Percentiles rank a stretch among this genome's conserved stretches.
Evolutionary conservation across 2,888 invertebrate genomes (phyloP).

Genomic region (Troides oblongomaculatus): DNA sequence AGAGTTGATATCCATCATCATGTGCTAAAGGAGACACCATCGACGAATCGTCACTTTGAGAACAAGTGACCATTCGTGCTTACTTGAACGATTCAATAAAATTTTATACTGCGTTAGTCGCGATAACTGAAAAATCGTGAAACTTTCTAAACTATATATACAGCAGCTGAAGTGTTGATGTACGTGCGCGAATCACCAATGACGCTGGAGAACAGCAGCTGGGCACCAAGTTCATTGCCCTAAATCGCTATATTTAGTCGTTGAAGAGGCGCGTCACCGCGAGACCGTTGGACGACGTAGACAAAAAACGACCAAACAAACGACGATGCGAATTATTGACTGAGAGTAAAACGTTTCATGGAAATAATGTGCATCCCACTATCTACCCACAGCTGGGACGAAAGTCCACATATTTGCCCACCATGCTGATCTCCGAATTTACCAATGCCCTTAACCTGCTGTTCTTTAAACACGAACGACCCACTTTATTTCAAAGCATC

Average conservation of each 20-base stretch:
- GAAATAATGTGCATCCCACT: too few species aligned
- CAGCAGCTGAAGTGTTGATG: not conserved
- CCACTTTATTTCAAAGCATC: too few species aligned
- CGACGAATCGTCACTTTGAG: too few species aligned
- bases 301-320: constrained; percentile 35
- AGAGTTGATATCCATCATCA: too few species aligned
- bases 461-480: too few species aligned
- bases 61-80: too few species aligned
- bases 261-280: constrained; percentile 47
- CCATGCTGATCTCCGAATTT: too few species aligned
- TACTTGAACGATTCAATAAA: too few species aligned
- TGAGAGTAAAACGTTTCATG: not conserved
- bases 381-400: too few species aligned
- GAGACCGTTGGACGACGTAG: constrained; percentile 41
- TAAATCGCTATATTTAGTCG: constrained; percentile 60
- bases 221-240: constrained; percentile 53
- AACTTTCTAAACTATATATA: not conserved
- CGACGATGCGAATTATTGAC: constrained; percentile 15
- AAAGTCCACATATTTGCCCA: too few species aligned
- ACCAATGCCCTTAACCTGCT: too few species aligned
- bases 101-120: not conserved
- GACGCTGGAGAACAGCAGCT: constrained; percentile 16
- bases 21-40: too few species aligned
- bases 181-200: constrained; percentile 13
- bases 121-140: not conserved